phyloP scores from a whole-genome alignment of 35 echinoderm and acorn worm species.

The Chiridota heheva region DNA sequence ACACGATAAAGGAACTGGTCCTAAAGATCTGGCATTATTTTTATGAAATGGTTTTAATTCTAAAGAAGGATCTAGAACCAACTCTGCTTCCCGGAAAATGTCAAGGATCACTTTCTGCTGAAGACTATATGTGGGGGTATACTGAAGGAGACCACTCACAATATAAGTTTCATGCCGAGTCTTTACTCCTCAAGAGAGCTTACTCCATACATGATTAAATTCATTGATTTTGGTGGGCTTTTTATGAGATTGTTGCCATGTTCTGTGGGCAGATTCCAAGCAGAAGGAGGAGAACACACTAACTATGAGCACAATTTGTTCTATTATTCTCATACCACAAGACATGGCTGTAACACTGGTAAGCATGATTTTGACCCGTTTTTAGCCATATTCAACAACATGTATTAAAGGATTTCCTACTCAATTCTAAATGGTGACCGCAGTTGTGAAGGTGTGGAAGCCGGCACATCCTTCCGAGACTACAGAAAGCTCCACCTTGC shows the following conservation, averaged over 20 bases:
- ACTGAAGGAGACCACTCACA: neutral
- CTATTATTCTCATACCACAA: constrained; percentile 70
- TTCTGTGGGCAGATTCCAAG: constrained; percentile 56
- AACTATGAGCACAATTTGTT: constrained; percentile 61
- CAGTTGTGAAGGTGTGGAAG: neutral
- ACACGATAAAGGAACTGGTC: constrained; percentile 25
- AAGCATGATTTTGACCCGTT: constrained; percentile 43
- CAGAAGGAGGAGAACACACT: constrained; percentile 66
- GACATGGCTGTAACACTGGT: constrained; percentile 80
- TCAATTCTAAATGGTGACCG: neutral
- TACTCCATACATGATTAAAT: constrained; percentile 81
- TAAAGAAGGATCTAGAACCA: constrained; percentile 45
- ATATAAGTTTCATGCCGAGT: constrained; percentile 43
- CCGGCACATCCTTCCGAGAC: neutral
- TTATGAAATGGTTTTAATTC: constrained; percentile 47
- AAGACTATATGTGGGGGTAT: constrained; percentile 67
- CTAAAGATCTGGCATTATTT: constrained; percentile 24
- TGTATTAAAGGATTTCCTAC: constrained; percentile 43
- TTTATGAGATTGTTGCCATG: constrained; percentile 42
- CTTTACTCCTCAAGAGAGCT: constrained; percentile 54
- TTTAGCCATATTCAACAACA: constrained; percentile 29
- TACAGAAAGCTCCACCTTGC: neutral
- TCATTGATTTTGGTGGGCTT: constrained; percentile 45
- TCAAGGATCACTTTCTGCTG: constrained; percentile 3
- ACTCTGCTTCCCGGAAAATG: neutral